phyloP scores from a whole-genome alignment of 1,140 invertebrate species.

The Platyscapa corneri region DNA sequence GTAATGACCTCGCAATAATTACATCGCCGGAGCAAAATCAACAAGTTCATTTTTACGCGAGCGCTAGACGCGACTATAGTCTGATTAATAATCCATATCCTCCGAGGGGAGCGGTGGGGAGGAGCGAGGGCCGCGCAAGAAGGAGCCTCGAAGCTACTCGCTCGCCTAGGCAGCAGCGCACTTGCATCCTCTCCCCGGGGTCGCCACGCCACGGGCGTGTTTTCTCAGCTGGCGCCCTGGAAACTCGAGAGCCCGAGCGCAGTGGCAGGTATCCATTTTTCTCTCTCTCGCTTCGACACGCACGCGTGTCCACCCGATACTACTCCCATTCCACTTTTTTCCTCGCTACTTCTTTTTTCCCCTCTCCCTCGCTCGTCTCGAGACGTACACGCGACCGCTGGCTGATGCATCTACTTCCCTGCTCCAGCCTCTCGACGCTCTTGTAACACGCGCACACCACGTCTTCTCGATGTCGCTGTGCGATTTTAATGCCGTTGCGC shows the following conservation, averaged over 20 bases:
- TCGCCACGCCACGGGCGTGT: conserved; percentile 66
- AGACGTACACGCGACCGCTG: no score
- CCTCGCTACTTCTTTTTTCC: not conserved
- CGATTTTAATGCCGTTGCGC: not conserved
- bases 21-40: not conserved
- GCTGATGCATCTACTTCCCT: no score
- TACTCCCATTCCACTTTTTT: no score
- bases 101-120: not conserved
- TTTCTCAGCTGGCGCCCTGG: conserved; percentile 70
- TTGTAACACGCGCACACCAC: not conserved
- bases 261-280: not conserved
- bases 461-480: not conserved
- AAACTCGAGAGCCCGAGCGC: conserved; percentile 56
- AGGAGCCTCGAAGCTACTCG: no score
- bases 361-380: no score
- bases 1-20: not conserved
- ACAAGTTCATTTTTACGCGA: not conserved
- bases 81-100: conserved; percentile 14
- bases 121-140: not conserved
- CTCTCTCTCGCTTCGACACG: conserved; percentile 4
- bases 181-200: not conserved
- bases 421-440: not conserved
- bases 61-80: not conserved
- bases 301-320: not conserved
- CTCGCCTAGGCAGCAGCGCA: not conserved